phyloP scores from a whole-genome alignment of 1,140 invertebrate genomes.

The Leptonema lineaticorne region DNA sequence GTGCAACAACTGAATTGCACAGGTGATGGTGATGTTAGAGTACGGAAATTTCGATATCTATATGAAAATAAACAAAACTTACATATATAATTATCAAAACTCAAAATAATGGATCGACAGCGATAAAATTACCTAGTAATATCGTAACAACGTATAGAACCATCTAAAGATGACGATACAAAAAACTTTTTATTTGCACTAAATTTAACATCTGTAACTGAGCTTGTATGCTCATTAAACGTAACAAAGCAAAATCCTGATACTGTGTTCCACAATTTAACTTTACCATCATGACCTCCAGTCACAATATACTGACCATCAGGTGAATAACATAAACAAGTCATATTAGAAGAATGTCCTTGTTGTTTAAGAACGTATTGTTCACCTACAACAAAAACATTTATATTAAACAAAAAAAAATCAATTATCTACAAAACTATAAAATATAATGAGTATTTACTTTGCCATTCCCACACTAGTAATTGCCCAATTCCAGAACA shows the following conservation, averaged over 20 bases:
- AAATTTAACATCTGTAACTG: slow-evolving; percentile 80
- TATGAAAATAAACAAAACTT: slow-evolving; percentile 38
- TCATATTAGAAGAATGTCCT: slow-evolving; percentile 89
- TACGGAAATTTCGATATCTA: slow-evolving; percentile 95
- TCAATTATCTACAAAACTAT: slow-evolving; percentile 20
- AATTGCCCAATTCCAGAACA: slow-evolving; percentile 84
- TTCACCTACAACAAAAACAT: slow-evolving; percentile 60
- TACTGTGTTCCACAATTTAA: slow-evolving; percentile 92
- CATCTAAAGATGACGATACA: slow-evolving; percentile 88
- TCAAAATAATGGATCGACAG: background rate
- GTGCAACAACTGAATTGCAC: slow-evolving; percentile 93
- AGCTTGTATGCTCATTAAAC: slow-evolving; percentile 85
- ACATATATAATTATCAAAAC: background rate
- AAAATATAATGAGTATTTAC: slow-evolving; percentile 56
- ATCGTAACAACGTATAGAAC: slow-evolving; percentile 94
- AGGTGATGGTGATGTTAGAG: slow-evolving; percentile 85
- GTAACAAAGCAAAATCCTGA: slow-evolving; percentile 94
- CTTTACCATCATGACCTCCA: slow-evolving; percentile 93
- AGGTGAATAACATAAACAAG: slow-evolving; percentile 83
- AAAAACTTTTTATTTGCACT: slow-evolving; percentile 90
- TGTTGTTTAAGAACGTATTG: slow-evolving; percentile 98
- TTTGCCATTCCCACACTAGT: slow-evolving; percentile 98
- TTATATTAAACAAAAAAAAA: slow-evolving; percentile 13
- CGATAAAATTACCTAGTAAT: slow-evolving; percentile 64
- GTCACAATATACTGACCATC: slow-evolving; percentile 90